Percentiles rank a stretch among this genome's conserved stretches.
These are phyloP conservation scores for Rosalia funebris DNA, from an alignment of 2,888 invertebrate genomes.

Conservation along the genomic window DNA sequence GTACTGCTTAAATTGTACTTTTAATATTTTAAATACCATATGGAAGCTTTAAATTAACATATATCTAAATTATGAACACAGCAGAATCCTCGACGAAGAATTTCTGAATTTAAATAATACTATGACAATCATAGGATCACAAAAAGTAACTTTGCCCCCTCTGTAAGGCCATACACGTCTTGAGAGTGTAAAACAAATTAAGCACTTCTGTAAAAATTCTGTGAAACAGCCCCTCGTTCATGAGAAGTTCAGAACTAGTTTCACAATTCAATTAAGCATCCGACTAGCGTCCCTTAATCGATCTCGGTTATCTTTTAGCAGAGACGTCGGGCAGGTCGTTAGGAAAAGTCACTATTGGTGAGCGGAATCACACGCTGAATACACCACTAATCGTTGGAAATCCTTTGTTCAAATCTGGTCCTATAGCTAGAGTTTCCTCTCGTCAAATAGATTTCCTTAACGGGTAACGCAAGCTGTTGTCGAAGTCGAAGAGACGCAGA, in stretches of 20 bases:
- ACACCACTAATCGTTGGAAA: constrained; percentile 32
- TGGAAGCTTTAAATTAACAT: too few relatives aligned
- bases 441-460: constrained; percentile 35
- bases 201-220: too few relatives aligned
- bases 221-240: too few relatives aligned
- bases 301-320: constrained; percentile 19
- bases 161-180: too few relatives aligned
- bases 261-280: constrained; percentile 20
- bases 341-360: constrained; percentile 20
- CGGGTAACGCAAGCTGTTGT: constrained; percentile 31
- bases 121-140: too few relatives aligned
- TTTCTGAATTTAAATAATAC: too few relatives aligned
- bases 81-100: too few relatives aligned
- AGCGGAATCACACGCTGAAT: constrained; percentile 18
- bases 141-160: too few relatives aligned
- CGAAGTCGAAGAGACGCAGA: constrained; percentile 36
- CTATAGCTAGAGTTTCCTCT: constrained; percentile 33
- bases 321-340: constrained; percentile 14
- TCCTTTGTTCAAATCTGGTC: constrained; percentile 35
- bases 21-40: too few relatives aligned
- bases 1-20: too few relatives aligned
- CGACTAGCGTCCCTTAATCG: constrained; percentile 7
- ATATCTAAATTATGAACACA: too few relatives aligned
- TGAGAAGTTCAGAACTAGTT: constrained; percentile 4
- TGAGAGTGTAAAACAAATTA: too few relatives aligned